Evolutionary conservation across 2,888 invertebrate genomes (phyloP).

Genomic region (Mimachlamys varia): DNA sequence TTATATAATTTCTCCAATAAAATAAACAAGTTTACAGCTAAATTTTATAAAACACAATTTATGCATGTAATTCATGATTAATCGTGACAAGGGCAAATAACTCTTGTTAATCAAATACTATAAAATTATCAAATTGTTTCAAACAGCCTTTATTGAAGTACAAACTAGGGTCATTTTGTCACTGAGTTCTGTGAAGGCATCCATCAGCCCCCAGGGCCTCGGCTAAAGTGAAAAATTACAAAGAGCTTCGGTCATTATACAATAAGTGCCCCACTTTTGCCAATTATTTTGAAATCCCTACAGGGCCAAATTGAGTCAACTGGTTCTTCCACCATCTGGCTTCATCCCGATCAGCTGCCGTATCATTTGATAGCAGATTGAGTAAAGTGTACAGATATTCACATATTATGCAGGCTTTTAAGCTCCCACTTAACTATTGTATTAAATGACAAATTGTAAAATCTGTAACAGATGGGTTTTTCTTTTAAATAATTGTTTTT

Average conservation of each 20-base stretch:
- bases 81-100: no score
- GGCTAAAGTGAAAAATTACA: background rate
- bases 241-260: background rate
- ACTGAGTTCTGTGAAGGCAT: background rate
- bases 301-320: background rate
- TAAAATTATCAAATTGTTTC: no score
- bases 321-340: background rate
- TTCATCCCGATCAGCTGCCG: background rate
- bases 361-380: background rate
- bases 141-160: background rate
- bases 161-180: background rate
- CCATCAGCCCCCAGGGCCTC: background rate
- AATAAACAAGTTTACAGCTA: no score
- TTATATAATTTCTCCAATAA: no score
- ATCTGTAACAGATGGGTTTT: background rate
- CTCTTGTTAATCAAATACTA: no score
- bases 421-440: background rate
- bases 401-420: background rate
- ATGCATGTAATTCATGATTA: no score
- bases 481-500: background rate
- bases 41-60: no score
- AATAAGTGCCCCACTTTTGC: background rate
- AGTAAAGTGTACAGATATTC: background rate
- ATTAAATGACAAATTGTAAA: conserved; percentile 13
- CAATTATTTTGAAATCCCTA: background rate